phyloP scores from a whole-genome alignment of 1,140 invertebrate species.

The Charaxes varanes region DNA sequence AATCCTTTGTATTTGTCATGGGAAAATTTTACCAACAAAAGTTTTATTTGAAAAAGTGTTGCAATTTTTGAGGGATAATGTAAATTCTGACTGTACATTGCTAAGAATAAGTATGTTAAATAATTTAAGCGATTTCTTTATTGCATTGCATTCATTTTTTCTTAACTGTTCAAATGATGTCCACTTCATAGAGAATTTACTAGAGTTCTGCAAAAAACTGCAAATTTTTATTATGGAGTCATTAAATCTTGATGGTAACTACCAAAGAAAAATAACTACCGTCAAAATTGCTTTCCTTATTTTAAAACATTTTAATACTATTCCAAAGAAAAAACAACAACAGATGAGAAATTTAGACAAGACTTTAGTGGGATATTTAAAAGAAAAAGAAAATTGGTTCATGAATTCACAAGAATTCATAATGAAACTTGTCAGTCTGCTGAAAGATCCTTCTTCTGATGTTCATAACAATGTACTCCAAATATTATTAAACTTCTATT shows the following conservation, averaged over 20 bases:
- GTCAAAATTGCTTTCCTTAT: slow-evolving; percentile 42
- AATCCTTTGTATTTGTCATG: slow-evolving; percentile 45
- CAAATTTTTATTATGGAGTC: slow-evolving; percentile 44
- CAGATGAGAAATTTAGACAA: slow-evolving; percentile 18
- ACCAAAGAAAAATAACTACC: slow-evolving; percentile 63
- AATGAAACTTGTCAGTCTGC: slow-evolving; percentile 31
- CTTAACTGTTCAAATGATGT: slow-evolving; percentile 24
- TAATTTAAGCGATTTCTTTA: slow-evolving; percentile 44
- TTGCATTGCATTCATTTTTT: slow-evolving; percentile 31
- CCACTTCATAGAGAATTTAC: slow-evolving; percentile 20
- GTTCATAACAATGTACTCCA: slow-evolving; percentile 40
- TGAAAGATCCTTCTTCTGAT: slow-evolving; percentile 55
- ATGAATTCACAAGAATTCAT: slow-evolving; percentile 31
- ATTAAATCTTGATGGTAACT: slow-evolving; percentile 50
- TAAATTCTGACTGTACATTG: slow-evolving; percentile 62
- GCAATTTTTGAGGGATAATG: slow-evolving; percentile 50
- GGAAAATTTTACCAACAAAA: slow-evolving; percentile 35
- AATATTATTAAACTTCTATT: slow-evolving; percentile 39
- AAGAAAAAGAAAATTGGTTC: slow-evolving; percentile 24
- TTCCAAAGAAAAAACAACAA: slow-evolving; percentile 35
- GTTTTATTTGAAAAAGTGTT: slow-evolving; percentile 43
- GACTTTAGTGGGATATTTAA: slow-evolving; percentile 30
- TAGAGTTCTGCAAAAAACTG: slow-evolving; percentile 36
- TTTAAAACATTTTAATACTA: slow-evolving; percentile 34
- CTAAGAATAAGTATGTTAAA: slow-evolving; percentile 57